Evolutionary conservation across 2,113 vertebrate species (phyloP).

Genomic region (Oncorhynchus masou): DNA sequence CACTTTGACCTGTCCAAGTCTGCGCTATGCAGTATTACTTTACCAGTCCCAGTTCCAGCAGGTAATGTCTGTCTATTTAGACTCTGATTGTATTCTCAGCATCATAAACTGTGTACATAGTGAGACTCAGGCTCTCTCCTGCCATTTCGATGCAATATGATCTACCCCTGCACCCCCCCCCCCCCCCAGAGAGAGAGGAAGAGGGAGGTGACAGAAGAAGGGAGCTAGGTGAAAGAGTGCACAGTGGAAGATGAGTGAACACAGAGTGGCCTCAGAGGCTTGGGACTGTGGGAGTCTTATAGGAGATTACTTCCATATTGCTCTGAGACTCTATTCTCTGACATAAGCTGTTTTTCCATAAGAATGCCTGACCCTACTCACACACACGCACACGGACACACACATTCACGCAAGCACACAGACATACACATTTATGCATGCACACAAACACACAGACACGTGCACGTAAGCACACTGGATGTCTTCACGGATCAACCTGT

Average conservation of each 20-base stretch:
- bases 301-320: constrained; percentile 72
- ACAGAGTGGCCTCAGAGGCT: constrained; percentile 61
- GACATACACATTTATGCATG: background rate
- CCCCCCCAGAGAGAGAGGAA: constrained; percentile 22
- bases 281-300: constrained; percentile 33
- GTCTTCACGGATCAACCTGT: too few species aligned
- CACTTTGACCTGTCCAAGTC: constrained; percentile 38
- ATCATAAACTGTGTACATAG: constrained; percentile 63
- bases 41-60: constrained; percentile 3
- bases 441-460: background rate
- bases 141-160: constrained; percentile 71
- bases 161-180: constrained; percentile 42
- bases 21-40: constrained; percentile 46
- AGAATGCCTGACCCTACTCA: constrained; percentile 63
- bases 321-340: constrained; percentile 72
- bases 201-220: constrained; percentile 46
- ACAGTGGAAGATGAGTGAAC: constrained; percentile 25
- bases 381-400: constrained; percentile 8
- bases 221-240: constrained; percentile 45
- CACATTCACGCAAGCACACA: constrained; percentile 11
- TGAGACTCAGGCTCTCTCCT: constrained; percentile 58
- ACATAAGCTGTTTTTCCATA: constrained; percentile 63
- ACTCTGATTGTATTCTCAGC: constrained; percentile 64
- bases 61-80: constrained; percentile 72
- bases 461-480: too few species aligned